Base-by-base conservation (phyloP, 35 echinoderm and acorn worm genomes). In the Chiridota heheva region DNA sequence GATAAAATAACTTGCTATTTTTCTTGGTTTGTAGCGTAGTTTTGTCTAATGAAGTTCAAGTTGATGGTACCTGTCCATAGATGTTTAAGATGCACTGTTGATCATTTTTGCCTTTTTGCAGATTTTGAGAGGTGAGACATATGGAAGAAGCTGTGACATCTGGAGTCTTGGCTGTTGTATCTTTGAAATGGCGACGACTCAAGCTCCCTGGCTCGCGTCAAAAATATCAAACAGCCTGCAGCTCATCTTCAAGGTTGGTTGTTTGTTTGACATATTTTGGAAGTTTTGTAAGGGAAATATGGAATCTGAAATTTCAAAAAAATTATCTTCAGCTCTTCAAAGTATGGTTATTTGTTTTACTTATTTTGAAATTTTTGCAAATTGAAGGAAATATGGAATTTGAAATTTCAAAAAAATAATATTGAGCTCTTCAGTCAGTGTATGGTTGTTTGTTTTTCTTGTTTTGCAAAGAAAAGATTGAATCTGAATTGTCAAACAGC, bases 161-260 rank as follows among this genome's bases (percentile, higher is more conserved):
- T 98, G 95, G 95, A 98, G 95, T 57, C 57, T 91, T 7, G 95
- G 95, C 2, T 98, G 95, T 58, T 98, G 95, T 78, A 40, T 98
- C 27, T 63, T 92, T 60, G 95, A 98, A 81, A 98, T 98, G 95
- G 72, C 85, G 3, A 91, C 95, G 15, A 61, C 77, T 1, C 46
- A 98, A 55, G 84, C 95, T 34, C 95, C 95, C 3, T 98, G 95
- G 95, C 76, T 86, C 63, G 89, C 89, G 18, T 70, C 71, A 5
- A 85, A 69, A 20, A 80, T 92, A 42, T 91, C 88, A n/a, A 98
- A 98, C 47, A 90, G 90, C 72, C 69, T 89, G 8, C 85, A 91
- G 44, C 85, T 98, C 29, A 84, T 98, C 4, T 98, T 91, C 60
- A 98, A 91, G 89, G 95, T 98, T 36, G 81, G 88, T 20, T 45